phyloP scores from a whole-genome alignment of 2,888 invertebrate species.

The Diarsia rubi region DNA sequence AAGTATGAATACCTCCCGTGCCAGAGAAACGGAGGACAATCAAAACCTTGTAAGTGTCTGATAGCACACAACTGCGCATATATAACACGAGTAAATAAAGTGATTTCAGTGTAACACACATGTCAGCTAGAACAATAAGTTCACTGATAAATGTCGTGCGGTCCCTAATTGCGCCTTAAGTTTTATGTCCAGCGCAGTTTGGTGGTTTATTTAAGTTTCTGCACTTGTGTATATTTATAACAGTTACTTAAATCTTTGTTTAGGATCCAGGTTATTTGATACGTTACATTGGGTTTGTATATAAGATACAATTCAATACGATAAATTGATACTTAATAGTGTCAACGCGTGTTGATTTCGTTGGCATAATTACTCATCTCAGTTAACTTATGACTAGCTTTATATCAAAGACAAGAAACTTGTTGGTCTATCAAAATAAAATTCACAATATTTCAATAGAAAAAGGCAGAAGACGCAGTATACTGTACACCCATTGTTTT shows the following conservation, averaged over 20 bases:
- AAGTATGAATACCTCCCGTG: background rate
- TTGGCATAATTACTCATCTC: background rate
- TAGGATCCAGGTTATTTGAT: slow-evolving; percentile 10
- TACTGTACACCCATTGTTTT: background rate
- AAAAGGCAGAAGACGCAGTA: background rate
- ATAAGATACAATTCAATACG: background rate
- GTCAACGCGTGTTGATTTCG: background rate
- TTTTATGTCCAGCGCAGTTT: slow-evolving; percentile 34
- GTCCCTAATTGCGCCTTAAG: slow-evolving; percentile 48
- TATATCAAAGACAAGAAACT: background rate
- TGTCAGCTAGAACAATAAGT: slow-evolving; percentile 17
- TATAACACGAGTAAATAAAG: slow-evolving; percentile 43
- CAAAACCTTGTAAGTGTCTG: background rate
- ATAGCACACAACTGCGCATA: slow-evolving; percentile 43
- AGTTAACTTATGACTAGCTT: background rate
- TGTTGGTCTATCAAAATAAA: too few relatives aligned
- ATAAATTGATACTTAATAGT: background rate
- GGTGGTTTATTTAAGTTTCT: slow-evolving; percentile 39
- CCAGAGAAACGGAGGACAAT: background rate
- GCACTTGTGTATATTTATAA: slow-evolving; percentile 16
- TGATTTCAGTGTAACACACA: slow-evolving; percentile 21
- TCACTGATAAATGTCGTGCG: slow-evolving; percentile 33
- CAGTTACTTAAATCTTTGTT: slow-evolving; percentile 3
- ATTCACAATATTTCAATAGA: too few relatives aligned
- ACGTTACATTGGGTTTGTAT: background rate